Base-by-base conservation (phyloP, 2,888 invertebrate genomes). In the Melangyna quadrimaculata region DNA sequence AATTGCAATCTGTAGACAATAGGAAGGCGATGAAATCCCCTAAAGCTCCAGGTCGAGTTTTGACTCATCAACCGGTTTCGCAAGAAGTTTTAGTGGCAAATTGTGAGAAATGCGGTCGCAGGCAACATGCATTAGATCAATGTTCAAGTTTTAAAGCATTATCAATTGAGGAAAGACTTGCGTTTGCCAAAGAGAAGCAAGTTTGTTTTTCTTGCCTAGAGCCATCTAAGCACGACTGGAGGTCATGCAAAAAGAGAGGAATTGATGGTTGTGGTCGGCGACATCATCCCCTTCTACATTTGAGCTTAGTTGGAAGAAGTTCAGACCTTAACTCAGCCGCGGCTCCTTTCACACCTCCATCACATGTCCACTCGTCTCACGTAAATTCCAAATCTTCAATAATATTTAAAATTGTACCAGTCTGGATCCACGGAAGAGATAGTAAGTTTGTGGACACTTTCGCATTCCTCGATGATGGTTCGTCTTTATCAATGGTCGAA, bases 401-500 rank as follows among this genome's bases (percentile, higher is more conserved):
- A 8, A 17, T 37, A 0, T 37, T 37, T 37, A 37, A 37, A 14
- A 14, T 37, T 37, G 12, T 37, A 14, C 37, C 37, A 43, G 40
- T 43, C n/a, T 0, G 40, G 1, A 43, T 43, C 17, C n/a, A 43
- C 17, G 17, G 40, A 2, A 43, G 8, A 43, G 40, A 43, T 43
- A 17, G 8, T 17, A 43, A 17, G 40, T 43, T 43, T 43, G 6
- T 17, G 17, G 40, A 43, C 2, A 43, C 40, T 2, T 43, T 43
- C 17, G 40, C 40, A 17, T 43, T 43, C 17, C 40, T 43, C 40
- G 40, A 43, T 8, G 40, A 43, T 40, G 37, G 37, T 37, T 37
- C 37, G 5, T 37, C 14, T 14, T 9, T 69, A 3, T 17, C 69
- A 29, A 70, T 70, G 70, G 14, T 70, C 7, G 70, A 70, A 22